Conservation (phyloP, 2,113 vertebrate species). For the Fregata magnificens region DNA sequence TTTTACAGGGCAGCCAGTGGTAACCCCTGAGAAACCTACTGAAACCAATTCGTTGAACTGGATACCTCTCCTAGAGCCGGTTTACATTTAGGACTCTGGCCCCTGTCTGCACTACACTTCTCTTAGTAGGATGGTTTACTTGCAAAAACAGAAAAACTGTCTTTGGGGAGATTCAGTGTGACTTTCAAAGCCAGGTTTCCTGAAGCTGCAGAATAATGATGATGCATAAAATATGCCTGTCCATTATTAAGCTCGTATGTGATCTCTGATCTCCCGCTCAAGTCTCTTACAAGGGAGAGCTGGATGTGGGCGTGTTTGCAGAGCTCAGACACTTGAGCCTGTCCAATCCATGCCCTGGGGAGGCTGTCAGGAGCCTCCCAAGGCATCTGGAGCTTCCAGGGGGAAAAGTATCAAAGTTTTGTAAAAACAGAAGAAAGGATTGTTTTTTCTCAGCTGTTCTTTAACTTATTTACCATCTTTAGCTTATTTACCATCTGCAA, state of each 20-base stretch:
- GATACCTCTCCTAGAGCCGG: not conserved
- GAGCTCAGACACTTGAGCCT: not conserved
- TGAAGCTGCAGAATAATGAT: not conserved
- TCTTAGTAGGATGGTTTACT: not conserved
- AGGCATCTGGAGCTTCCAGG: not conserved
- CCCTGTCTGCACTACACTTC: not conserved
- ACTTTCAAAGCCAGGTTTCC: not conserved
- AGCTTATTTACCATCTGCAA: not conserved
- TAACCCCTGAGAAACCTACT: not conserved
- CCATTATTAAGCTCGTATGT: not conserved
- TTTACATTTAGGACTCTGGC: not conserved
- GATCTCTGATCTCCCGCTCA: not conserved
- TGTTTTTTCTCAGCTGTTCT: not conserved
- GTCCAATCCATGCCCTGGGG: not conserved
- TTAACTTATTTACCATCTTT: not conserved
- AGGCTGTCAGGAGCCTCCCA: not conserved
- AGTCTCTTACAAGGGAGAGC: not conserved
- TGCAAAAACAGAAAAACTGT: not conserved
- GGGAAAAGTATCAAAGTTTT: not conserved
- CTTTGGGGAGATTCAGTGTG: not conserved
- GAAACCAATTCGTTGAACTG: rapidly evolving
- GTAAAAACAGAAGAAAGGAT: not conserved
- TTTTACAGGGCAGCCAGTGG: not conserved
- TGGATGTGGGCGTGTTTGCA: not conserved
- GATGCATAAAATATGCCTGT: not conserved